phyloP scores from a whole-genome alignment of 1,140 invertebrate genomes.

The Sarcophaga peregrina region DNA sequence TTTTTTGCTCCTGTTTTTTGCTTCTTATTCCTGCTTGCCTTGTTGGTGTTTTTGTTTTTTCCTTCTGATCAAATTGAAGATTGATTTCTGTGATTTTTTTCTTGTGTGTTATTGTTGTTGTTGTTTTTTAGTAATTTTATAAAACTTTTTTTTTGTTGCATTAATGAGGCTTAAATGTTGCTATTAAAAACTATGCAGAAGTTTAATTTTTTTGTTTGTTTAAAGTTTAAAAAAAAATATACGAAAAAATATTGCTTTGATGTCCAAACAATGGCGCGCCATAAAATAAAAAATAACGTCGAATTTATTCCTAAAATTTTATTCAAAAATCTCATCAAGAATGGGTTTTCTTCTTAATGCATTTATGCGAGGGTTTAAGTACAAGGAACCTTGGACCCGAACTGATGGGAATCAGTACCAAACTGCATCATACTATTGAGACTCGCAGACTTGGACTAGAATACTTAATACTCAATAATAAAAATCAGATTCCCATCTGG shows the following conservation, averaged over 20 bases:
- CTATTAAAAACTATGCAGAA: constrained; percentile 38
- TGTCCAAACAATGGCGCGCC: not conserved
- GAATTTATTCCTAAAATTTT: not conserved
- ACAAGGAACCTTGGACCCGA: too few relatives aligned
- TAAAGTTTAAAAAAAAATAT: not conserved
- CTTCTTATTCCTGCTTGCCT: not conserved
- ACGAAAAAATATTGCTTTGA: not conserved
- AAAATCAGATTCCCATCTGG: too few relatives aligned
- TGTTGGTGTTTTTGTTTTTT: not conserved
- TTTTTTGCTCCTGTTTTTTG: too few relatives aligned
- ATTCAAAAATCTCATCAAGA: too few relatives aligned
- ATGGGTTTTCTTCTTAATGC: too few relatives aligned
- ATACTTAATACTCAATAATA: too few relatives aligned
- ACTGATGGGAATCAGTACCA: too few relatives aligned
- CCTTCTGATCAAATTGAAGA: constrained; percentile 6
- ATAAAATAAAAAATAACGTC: not conserved
- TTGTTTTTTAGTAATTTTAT: not conserved
- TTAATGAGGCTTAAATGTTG: constrained; percentile 41
- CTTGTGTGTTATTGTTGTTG: not conserved
- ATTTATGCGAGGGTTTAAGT: too few relatives aligned
- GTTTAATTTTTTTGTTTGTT: constrained; percentile 18
- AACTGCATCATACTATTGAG: not conserved
- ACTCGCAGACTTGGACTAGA: too few relatives aligned
- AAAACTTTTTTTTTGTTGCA: constrained; percentile 18
- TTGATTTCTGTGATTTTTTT: constrained; percentile 21